Evolutionary conservation across 2,797 vertebrate genomes (phyloP), one percentile per base, ranked within the genome.

Genomic region (Siniperca undulata): DNA sequence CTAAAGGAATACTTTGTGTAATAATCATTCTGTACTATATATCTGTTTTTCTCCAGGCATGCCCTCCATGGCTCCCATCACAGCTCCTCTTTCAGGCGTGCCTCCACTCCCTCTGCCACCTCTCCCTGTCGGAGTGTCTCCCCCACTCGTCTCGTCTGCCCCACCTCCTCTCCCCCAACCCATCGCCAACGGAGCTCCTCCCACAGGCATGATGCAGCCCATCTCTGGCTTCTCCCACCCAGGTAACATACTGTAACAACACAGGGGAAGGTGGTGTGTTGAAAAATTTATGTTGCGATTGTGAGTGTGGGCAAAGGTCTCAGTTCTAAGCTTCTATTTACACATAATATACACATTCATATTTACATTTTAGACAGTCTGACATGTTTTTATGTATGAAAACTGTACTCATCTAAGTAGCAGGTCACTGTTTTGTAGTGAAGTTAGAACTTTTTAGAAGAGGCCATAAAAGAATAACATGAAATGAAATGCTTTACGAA

Each of bases 101-200:
- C 96, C 98, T 88, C 96, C 98, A 0, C 97, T 99, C 89, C 97
- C 98, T 85, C 95, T 98, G 87, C 97, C 97, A 8, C 95, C 97
- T 70, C 96, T 98, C 11, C 95, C 95, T 0, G 97, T 99, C 11
- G 98, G 98, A 56, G 96, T 99, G 93, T 99, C 98, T 58, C 98
- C 98, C 30, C 97, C 98, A 0, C 93, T 99, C 59, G 96, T 97
- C 67, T 97, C 97, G 3, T 96, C 98, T 5, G 96, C 96, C 56
- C 96, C 97, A 13, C 95, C 97, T 73, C 92, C 97, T 53, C 96
- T 97, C 81, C 97, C 97, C 65, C 97, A 95, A 82, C 97, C 98
- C 52, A 93, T 99, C 74, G 96, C 98, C 87, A 99, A 99, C 0
- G 98, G 98, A 93, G 94, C 97, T 30, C 97, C 97, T 14, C 94